phyloP scores from a whole-genome alignment of 1,140 invertebrate species.

The Homarus americanus region DNA sequence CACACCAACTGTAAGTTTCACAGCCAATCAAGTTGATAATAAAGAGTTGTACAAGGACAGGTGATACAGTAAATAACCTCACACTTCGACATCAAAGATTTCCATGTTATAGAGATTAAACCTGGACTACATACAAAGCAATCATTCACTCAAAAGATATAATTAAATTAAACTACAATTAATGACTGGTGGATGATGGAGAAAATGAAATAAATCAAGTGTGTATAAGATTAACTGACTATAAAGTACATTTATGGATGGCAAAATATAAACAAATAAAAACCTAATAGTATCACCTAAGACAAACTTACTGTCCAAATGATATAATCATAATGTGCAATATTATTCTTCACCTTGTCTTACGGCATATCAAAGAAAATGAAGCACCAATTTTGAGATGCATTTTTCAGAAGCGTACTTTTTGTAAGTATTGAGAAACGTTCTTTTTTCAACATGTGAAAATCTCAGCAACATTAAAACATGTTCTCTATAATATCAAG shows the following conservation, averaged over 20 bases:
- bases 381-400: constrained; percentile 4
- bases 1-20: constrained; percentile 18
- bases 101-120: constrained; percentile 26
- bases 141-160: neutral
- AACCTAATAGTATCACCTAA: neutral
- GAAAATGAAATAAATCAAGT: neutral
- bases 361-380: neutral
- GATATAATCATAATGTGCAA: neutral
- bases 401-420: neutral
- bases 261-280: neutral
- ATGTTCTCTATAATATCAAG: neutral
- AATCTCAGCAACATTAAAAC: neutral
- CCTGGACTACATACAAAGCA: neutral
- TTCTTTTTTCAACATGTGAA: neutral
- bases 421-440: neutral
- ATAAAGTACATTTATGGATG: constrained; percentile 1
- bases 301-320: neutral
- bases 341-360: neutral
- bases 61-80: constrained; percentile 15
- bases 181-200: neutral
- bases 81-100: constrained; percentile 3
- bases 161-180: constrained; percentile 8
- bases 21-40: constrained; percentile 19
- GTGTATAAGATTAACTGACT: constrained; percentile 9
- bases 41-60: constrained; percentile 26